A percentile compares a stretch with the other conserved stretches of the same genome.
Conservation (phyloP, 2,888 invertebrate genomes). For the Brachylomia viminalis region DNA sequence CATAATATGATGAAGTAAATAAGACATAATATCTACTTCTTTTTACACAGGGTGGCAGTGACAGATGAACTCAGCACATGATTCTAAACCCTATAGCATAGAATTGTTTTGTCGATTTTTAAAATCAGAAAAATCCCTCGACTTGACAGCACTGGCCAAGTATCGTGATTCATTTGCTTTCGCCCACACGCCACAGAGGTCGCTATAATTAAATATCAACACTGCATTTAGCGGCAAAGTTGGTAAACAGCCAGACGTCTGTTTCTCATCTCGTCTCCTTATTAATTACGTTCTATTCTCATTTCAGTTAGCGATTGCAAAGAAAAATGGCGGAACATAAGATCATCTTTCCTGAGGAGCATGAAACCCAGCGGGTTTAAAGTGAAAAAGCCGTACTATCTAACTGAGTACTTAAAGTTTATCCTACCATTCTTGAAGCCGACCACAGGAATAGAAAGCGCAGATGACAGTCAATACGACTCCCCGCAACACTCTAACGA, state of each 20-base stretch:
- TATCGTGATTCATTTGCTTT: conserved; percentile 13
- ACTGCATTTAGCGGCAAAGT: conserved; percentile 23
- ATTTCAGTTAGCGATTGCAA: conserved; percentile 73
- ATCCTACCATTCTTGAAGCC: conserved; percentile 72
- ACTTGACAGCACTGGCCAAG: conserved; percentile 10
- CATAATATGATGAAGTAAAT: not conserved
- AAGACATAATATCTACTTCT: no score
- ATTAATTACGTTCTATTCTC: conserved; percentile 42
- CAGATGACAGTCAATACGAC: conserved; percentile 53
- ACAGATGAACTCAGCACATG: no score
- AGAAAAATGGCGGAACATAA: conserved; percentile 75
- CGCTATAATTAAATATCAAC: conserved; percentile 33
- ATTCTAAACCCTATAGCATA: no score
- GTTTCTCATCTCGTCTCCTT: conserved; percentile 30
- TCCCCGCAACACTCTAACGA: conserved; percentile 41
- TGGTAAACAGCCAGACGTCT: conserved; percentile 45
- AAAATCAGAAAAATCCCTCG: not conserved
- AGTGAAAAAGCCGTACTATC: conserved; percentile 72
- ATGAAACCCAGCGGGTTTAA: conserved; percentile 67
- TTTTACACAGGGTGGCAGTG: no score
- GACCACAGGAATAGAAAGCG: conserved; percentile 46
- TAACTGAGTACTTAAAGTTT: conserved; percentile 70
- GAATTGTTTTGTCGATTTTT: no score
- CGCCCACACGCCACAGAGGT: conserved; percentile 33
- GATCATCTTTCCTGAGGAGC: conserved; percentile 72